A percentile compares a stretch with the other conserved stretches of the same genome.
These are phyloP conservation scores for Ceratina japonica DNA, from an alignment of 1,140 invertebrate genomes.

Conservation along the genomic window DNA sequence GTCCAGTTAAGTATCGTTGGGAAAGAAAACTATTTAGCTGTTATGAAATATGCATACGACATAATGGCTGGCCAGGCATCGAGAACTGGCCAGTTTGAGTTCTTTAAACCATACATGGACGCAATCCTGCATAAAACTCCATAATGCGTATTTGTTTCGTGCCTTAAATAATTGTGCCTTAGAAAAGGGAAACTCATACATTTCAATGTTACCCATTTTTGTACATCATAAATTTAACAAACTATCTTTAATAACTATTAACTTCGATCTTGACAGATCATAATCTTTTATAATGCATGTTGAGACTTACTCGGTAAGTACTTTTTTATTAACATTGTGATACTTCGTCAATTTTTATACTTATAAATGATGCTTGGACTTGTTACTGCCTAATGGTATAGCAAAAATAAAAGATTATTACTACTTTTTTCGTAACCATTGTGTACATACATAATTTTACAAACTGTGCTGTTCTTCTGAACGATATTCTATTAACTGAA, in stretches of 20 bases:
- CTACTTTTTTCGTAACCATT: slow-evolving; percentile 30
- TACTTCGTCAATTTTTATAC: slow-evolving; percentile 14
- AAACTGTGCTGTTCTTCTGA: slow-evolving; percentile 19
- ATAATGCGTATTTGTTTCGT: slow-evolving; percentile 28
- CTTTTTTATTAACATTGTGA: slow-evolving; percentile 7
- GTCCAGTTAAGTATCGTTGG: slow-evolving; percentile 63
- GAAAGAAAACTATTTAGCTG: slow-evolving; percentile 63
- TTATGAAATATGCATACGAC: slow-evolving; percentile 64
- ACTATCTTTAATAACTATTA: not conserved
- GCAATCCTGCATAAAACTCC: slow-evolving; percentile 53
- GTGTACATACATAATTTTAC: slow-evolving; percentile 15
- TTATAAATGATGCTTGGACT: slow-evolving; percentile 4
- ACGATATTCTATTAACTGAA: slow-evolving; percentile 61
- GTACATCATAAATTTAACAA: slow-evolving; percentile 18
- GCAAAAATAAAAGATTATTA: slow-evolving; percentile 14
- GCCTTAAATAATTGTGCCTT: not conserved
- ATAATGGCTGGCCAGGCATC: slow-evolving; percentile 63
- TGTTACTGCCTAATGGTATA: slow-evolving; percentile 22
- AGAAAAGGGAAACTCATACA: not conserved
- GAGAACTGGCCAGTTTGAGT: slow-evolving; percentile 54
- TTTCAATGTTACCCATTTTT: slow-evolving; percentile 24
- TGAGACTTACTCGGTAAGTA: not conserved
- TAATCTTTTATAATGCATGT: slow-evolving; percentile 4
- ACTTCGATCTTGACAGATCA: slow-evolving; percentile 1
- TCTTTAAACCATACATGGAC: slow-evolving; percentile 68